phyloP scores from a whole-genome alignment of 1,140 invertebrate species.

The Plectrocnemia conspersa region DNA sequence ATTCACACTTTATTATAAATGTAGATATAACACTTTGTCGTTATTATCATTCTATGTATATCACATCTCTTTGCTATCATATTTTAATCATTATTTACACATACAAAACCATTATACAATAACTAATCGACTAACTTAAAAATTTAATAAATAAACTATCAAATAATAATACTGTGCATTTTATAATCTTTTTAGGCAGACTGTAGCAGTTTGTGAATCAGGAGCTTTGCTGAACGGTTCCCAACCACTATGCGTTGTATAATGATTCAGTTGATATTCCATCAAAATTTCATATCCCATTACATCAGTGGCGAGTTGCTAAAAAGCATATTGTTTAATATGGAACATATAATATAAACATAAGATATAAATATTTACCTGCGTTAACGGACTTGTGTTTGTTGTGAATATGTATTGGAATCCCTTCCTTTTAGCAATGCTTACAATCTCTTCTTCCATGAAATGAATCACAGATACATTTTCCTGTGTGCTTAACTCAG shows the following conservation, averaged over 20 bases:
- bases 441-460: constrained; percentile 70
- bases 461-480: constrained; percentile 72
- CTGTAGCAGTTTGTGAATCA: constrained; percentile 66
- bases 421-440: constrained; percentile 57
- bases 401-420: constrained; percentile 77
- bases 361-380: constrained; percentile 50
- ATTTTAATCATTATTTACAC: too few species aligned
- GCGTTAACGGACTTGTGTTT: constrained; percentile 79
- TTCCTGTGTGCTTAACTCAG: constrained; percentile 59
- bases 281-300: constrained; percentile 71
- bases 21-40: too few species aligned
- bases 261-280: constrained; percentile 78
- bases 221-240: constrained; percentile 68
- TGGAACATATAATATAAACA: constrained; percentile 15
- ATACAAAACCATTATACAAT: too few species aligned
- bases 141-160: constrained; percentile 5
- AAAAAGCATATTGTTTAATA: constrained; percentile 22
- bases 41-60: too few species aligned
- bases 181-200: constrained; percentile 68
- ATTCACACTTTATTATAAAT: too few species aligned
- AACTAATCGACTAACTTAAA: too few species aligned
- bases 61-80: too few species aligned
- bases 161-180: too few species aligned
- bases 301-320: constrained; percentile 77
- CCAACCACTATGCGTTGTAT: constrained; percentile 63